Percentiles rank a stretch among this genome's conserved stretches.
Conservation (phyloP, 2,888 invertebrate species). For the Calameuta idolon region DNA sequence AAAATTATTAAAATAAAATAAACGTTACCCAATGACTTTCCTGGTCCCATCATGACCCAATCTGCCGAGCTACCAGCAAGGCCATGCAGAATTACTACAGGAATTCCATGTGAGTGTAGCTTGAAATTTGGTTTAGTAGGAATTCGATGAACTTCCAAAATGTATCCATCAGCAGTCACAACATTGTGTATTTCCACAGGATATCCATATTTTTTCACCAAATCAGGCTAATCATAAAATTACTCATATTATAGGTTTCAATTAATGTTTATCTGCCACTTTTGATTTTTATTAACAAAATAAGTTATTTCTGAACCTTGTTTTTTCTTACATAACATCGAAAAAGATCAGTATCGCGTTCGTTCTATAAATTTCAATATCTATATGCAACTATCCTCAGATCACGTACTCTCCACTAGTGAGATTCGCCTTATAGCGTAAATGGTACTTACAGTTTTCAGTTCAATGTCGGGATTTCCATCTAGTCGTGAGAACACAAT, state of each 20-base stretch:
- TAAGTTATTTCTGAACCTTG: background rate
- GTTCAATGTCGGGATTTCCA: conserved; percentile 17
- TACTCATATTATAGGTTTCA: background rate
- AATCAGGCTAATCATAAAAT: conserved; percentile 46
- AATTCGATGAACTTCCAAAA: conserved; percentile 68
- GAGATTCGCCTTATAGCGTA: background rate
- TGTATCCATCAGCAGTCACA: conserved; percentile 68
- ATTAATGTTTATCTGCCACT: background rate
- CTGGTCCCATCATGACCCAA: conserved; percentile 78
- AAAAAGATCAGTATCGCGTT: too few species aligned
- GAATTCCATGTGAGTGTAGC: conserved; percentile 27
- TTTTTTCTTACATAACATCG: too few species aligned
- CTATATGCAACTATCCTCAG: too few species aligned
- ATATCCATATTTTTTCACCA: conserved; percentile 67
- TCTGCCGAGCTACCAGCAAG: conserved; percentile 76
- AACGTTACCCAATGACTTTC: conserved; percentile 72
- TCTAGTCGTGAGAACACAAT: background rate
- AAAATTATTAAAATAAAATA: too few species aligned
- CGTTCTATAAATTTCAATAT: too few species aligned
- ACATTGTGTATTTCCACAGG: conserved; percentile 66
- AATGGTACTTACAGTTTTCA: conserved; percentile 14
- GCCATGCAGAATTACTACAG: conserved; percentile 72
- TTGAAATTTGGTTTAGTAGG: conserved; percentile 48
- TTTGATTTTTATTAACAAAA: background rate
- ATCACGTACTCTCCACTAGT: too few species aligned